Evolutionary conservation across 2,113 vertebrate species (phyloP).

Genomic region (Alces alces): DNA sequence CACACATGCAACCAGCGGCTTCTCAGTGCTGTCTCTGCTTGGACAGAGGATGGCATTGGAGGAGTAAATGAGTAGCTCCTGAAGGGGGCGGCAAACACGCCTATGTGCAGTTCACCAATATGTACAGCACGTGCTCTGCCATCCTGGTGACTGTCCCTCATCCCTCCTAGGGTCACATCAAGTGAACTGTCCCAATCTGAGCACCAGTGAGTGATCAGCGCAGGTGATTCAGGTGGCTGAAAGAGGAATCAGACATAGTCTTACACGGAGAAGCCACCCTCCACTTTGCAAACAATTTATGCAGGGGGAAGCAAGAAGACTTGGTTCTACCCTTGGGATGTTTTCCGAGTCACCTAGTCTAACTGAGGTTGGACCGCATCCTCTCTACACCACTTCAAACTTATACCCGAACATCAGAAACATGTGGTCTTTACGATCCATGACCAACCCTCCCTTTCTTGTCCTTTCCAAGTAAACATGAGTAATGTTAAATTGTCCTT

Average conservation of each 20-base stretch:
- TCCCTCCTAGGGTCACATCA: not conserved
- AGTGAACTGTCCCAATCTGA: not conserved
- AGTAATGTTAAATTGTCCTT: not conserved
- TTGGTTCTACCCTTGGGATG: not conserved
- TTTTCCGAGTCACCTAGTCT: not conserved
- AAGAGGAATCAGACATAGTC: not conserved
- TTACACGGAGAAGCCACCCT: not conserved
- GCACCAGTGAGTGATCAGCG: not conserved
- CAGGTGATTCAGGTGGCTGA: not conserved
- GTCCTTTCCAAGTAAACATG: not conserved
- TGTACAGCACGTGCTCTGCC: not conserved
- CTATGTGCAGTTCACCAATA: not conserved
- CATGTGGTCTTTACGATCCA: rapidly evolving
- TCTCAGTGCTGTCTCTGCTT: not conserved
- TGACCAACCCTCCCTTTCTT: not conserved
- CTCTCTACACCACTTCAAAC: not conserved
- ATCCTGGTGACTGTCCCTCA: not conserved
- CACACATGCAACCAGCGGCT: rapidly evolving
- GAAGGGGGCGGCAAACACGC: not conserved
- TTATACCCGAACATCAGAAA: rapidly evolving
- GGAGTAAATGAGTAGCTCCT: not conserved
- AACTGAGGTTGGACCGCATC: not conserved
- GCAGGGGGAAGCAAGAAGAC: not conserved
- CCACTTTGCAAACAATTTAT: not conserved
- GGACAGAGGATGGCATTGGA: not conserved